Evolutionary conservation across 2,113 vertebrate species (phyloP).

Genomic region (Excalfactoria chinensis): DNA sequence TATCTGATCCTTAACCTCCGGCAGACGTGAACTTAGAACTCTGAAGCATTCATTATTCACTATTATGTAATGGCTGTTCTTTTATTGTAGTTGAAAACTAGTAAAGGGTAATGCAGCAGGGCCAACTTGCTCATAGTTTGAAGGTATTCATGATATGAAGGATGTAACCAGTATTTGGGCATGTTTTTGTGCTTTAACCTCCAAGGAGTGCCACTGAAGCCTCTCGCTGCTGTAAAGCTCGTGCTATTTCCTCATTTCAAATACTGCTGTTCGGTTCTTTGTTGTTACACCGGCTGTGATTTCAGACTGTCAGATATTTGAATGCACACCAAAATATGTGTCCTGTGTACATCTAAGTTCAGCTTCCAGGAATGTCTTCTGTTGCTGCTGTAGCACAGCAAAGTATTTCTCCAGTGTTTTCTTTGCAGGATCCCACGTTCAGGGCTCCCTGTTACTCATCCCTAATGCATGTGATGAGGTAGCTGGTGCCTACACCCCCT

Average conservation of each 20-base stretch:
- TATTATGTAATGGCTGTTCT: slow-evolving; percentile 45
- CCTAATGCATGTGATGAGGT: neutral
- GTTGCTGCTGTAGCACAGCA: neutral
- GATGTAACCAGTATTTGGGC: slow-evolving; percentile 24
- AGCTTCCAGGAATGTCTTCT: neutral
- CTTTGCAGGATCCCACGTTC: neutral
- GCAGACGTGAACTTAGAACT: neutral
- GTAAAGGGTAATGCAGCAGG: slow-evolving; percentile 56
- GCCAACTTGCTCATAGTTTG: neutral
- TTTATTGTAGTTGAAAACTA: neutral
- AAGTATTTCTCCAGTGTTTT: neutral
- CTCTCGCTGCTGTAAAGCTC: neutral
- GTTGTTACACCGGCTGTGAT: neutral
- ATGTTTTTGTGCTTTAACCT: neutral
- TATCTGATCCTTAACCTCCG: slow-evolving; percentile 8
- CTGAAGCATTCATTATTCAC: slow-evolving; percentile 30
- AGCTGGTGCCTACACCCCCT: neutral
- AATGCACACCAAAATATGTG: neutral
- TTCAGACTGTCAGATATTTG: neutral
- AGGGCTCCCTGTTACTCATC: neutral
- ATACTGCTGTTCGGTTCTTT: neutral
- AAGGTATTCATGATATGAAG: neutral
- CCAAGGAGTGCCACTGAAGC: neutral
- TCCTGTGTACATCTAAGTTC: neutral
- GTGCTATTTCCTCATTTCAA: neutral